A percentile compares a stretch with the other conserved stretches of the same genome.
Evolutionary conservation across 2,888 invertebrate species (phyloP).

Genomic region (Allygus modestus): DNA sequence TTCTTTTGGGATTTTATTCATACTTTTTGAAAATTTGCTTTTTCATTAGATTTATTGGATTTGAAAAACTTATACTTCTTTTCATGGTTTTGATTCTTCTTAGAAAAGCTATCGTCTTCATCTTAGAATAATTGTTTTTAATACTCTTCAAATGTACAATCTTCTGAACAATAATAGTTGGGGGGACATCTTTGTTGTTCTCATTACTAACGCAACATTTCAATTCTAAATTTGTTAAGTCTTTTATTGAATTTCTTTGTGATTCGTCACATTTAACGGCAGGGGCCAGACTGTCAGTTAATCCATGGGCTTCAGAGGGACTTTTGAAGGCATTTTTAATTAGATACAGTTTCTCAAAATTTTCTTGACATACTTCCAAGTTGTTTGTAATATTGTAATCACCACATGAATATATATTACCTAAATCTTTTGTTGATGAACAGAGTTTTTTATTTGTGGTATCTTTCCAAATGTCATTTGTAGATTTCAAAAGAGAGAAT

Average conservation of each 20-base stretch:
- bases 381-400: not conserved
- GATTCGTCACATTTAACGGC: not conserved
- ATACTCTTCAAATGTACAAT: not conserved
- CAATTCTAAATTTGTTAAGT: not conserved
- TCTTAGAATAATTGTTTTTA: not conserved
- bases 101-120: not conserved
- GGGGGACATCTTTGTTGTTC: not conserved
- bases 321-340: not conserved
- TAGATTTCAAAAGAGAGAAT: not conserved
- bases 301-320: not conserved
- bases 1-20: too few species aligned
- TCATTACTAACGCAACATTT: not conserved
- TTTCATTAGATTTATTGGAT: not conserved
- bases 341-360: not conserved
- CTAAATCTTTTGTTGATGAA: not conserved
- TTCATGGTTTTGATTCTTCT: not conserved
- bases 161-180: not conserved
- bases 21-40: not conserved
- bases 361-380: not conserved
- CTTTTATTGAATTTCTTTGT: not conserved
- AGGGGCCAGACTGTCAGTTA: not conserved
- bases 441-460: not conserved
- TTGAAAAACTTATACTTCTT: not conserved
- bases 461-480: not conserved
- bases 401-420: not conserved